phyloP scores from a whole-genome alignment of 2,797 vertebrate species.

The Toxotes lorentzi region DNA sequence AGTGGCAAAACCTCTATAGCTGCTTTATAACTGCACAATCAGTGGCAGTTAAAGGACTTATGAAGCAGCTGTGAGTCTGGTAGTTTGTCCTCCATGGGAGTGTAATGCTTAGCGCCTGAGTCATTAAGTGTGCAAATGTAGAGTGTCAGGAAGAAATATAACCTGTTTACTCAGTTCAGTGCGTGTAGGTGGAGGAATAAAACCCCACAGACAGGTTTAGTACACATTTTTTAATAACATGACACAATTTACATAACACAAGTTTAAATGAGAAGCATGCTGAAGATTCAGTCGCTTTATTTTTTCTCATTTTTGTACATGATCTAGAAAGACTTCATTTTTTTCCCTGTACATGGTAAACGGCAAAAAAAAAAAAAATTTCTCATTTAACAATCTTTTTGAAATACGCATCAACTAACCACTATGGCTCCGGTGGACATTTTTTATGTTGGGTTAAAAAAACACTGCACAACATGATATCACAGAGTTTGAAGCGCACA shows the following conservation, averaged over 20 bases:
- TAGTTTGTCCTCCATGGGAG: conserved; percentile 25
- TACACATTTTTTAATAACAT: conserved; percentile 99
- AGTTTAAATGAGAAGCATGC: conserved; percentile 99
- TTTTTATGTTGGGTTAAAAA: conserved; percentile 85
- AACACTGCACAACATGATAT: conserved; percentile 97
- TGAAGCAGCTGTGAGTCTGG: not conserved
- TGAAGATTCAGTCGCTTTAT: conserved; percentile 94
- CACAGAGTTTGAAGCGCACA: conserved; percentile 99
- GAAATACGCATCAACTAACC: conserved; percentile 96
- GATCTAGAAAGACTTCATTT: conserved; percentile 96
- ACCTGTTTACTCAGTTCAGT: not conserved
- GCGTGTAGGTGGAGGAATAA: conserved; percentile 35
- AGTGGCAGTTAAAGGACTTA: not conserved
- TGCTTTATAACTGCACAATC: not conserved
- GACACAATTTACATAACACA: conserved; percentile 99
- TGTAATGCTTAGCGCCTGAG: conserved; percentile 3
- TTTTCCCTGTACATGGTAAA: conserved; percentile 94
- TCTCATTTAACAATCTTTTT: conserved; percentile 95
- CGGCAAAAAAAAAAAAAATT: conserved; percentile 90
- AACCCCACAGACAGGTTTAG: conserved; percentile 77
- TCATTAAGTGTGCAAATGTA: conserved; percentile 11
- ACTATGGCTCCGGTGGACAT: conserved; percentile 97
- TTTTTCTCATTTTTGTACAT: conserved; percentile 90
- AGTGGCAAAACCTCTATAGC: conserved; percentile 2
- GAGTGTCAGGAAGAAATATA: conserved; percentile 18